Conservation (phyloP, 2,113 vertebrate genomes). For the Canis aureus region DNA sequence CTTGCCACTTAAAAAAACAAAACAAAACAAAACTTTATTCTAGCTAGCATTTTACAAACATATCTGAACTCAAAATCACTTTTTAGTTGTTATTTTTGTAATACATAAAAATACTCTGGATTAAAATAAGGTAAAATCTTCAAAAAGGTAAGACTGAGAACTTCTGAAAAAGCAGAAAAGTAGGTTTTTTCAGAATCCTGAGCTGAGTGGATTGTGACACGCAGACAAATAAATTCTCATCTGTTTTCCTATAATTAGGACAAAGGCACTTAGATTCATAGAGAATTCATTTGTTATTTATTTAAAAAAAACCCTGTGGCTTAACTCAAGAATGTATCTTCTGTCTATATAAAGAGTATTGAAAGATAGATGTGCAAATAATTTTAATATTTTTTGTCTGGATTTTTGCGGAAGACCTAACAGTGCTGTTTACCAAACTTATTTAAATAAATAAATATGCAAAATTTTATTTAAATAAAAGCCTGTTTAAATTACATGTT, state of each 20-base stretch:
- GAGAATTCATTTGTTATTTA: neutral
- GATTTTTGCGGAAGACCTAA: neutral
- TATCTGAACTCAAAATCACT: conserved; percentile 18
- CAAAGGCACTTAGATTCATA: conserved; percentile 32
- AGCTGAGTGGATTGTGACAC: neutral
- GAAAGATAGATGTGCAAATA: conserved; percentile 45
- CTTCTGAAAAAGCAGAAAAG: neutral
- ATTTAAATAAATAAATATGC: neutral
- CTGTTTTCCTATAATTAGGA: neutral
- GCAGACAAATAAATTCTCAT: neutral
- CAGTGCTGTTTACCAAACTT: conserved; percentile 20
- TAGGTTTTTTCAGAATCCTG: neutral
- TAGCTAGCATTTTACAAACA: conserved; percentile 26
- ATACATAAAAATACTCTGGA: neutral
- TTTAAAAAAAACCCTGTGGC: conserved; percentile 25
- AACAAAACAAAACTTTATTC: neutral
- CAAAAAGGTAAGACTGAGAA: neutral
- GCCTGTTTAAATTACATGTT: conserved; percentile 28
- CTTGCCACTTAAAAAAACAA: neutral
- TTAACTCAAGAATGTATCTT: conserved; percentile 33
- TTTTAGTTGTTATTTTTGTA: conserved; percentile 30
- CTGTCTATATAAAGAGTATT: neutral
- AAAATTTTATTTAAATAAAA: conserved; percentile 31
- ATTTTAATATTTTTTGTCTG: conserved; percentile 27
- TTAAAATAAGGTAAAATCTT: conserved; percentile 50